Conservation (phyloP, 2,888 invertebrate genomes). For the Eupithecia centaureata region DNA sequence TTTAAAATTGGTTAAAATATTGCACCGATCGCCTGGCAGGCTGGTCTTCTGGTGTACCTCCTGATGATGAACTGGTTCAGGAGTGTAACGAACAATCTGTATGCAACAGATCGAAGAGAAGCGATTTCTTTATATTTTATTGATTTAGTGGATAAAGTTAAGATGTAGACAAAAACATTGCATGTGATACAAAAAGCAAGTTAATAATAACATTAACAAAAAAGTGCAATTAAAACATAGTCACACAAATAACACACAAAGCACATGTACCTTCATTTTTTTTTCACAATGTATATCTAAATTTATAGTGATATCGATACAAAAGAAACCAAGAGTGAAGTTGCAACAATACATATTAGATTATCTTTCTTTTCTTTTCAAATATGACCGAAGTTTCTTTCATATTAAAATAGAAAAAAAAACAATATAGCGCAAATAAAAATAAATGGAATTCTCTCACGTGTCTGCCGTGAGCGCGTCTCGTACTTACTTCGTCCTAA, state of each 20-base stretch:
- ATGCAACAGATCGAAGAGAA: background rate
- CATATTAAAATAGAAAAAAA: background rate
- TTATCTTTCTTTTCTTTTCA: too few relatives aligned
- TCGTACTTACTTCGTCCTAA: constrained; percentile 84
- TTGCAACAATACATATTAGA: background rate
- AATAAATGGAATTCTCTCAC: constrained; percentile 73
- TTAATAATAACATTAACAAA: background rate
- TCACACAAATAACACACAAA: background rate
- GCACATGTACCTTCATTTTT: too few relatives aligned
- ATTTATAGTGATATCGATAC: too few relatives aligned
- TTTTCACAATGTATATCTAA: too few relatives aligned
- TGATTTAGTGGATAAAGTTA: background rate
- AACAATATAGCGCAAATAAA: constrained; percentile 4
- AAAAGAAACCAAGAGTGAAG: background rate
- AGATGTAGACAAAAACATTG: background rate
- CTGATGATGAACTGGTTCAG: background rate
- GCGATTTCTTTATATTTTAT: background rate
- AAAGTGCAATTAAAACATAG: background rate
- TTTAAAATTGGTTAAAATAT: constrained; percentile 83
- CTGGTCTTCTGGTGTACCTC: constrained; percentile 3
- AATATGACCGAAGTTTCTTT: too few relatives aligned
- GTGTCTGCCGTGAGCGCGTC: constrained; percentile 69
- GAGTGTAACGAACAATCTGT: background rate
- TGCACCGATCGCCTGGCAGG: constrained; percentile 79
- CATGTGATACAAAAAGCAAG: background rate